phyloP scores from a whole-genome alignment of 2,888 invertebrate genomes.

The Bruchidius siliquastri region DNA sequence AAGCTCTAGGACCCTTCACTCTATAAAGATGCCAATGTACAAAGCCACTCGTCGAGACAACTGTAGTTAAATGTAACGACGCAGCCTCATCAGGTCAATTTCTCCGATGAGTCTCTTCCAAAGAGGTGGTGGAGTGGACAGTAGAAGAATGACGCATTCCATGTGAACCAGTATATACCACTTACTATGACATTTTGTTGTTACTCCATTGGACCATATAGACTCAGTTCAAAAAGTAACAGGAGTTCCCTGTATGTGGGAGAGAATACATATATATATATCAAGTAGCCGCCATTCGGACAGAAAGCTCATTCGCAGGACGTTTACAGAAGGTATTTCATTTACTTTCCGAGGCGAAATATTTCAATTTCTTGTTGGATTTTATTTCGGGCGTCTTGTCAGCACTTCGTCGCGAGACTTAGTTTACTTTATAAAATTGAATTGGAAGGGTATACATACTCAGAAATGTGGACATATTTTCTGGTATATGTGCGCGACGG shows the following conservation, averaged over 20 bases:
- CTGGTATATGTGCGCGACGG: background rate
- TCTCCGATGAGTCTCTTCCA: too few relatives aligned
- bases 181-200: too few relatives aligned
- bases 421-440: constrained; percentile 36
- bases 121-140: too few relatives aligned
- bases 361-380: constrained; percentile 10
- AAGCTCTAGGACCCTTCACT: too few relatives aligned
- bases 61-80: too few relatives aligned
- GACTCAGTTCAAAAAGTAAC: too few relatives aligned
- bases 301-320: background rate
- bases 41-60: too few relatives aligned
- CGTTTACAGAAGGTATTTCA: background rate
- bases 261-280: background rate
- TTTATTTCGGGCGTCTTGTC: constrained; percentile 14
- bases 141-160: too few relatives aligned
- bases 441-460: constrained; percentile 15
- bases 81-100: too few relatives aligned
- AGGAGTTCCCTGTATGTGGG: background rate
- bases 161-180: too few relatives aligned
- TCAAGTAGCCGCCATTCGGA: background rate
- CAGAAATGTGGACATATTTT: constrained; percentile 1
- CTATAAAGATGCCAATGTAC: too few relatives aligned
- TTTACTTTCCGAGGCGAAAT: background rate
- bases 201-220: too few relatives aligned
- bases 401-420: constrained; percentile 13